Evolutionary conservation across 2,113 vertebrate genomes (phyloP), one percentile per base, ranked within the genome.

Genomic region (Labeo catla): DNA sequence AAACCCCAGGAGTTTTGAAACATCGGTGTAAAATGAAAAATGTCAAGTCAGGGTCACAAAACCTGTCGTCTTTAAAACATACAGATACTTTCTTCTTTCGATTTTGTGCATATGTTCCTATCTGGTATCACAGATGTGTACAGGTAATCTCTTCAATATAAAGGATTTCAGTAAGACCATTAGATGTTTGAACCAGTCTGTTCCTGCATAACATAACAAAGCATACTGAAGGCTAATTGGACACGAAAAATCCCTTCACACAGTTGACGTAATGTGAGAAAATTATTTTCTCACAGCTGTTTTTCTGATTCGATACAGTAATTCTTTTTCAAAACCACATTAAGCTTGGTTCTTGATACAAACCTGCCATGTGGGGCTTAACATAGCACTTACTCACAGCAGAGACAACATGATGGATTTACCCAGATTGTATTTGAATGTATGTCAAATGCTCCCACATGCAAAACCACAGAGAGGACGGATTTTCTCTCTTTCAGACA

Each of bases 151-250:
- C 89, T 54, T 90, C 45, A 70, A 45, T 84, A 66, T 79, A 90
- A 85, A 85, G 92, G 92, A 94, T 95, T 94, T 93, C 89, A 88
- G 86, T 93, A 94, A 94, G 91, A 93, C 87, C 88, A 91, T 93
- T 93, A 92, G 50, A 72, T 73, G 86, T 89, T 84, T 84, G 72
- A 81, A 84, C 73, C 84, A 88, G 87, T 11, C 65, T 81, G 83
- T 47, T 12, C 76, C 21, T 15, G 5, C 39, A 39, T 39, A 39
- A 39, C 72, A 77, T 83, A 28, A 65, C 57, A 76, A 65, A 65
- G 10, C 59, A 45, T 15, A 43, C 12, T 36, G 23, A 36, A 65
- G 5, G 11, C 19, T 23, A 61, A 65, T n/a, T 45, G 34, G 52
- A 34, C 16, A 50, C 54, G 28, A 49, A 45, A 52, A 19, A 77